Conservation (phyloP, 2,113 vertebrate species). For the Hippolais icterina region DNA sequence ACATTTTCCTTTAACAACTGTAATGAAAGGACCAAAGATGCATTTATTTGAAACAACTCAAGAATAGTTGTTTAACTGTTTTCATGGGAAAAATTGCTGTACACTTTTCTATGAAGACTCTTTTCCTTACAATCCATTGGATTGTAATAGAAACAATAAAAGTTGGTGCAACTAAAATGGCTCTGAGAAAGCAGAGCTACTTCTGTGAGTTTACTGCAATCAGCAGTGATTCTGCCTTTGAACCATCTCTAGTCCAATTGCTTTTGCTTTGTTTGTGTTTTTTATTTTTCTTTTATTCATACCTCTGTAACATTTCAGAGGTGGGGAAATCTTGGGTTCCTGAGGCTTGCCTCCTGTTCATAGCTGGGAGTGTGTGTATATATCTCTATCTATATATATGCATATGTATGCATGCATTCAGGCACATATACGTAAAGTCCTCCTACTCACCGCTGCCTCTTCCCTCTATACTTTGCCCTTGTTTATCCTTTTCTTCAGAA, state of each 20-base stretch:
- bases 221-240: not conserved
- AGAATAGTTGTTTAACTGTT: not conserved
- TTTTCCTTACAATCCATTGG: not conserved
- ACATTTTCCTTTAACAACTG: not conserved
- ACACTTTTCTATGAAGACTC: not conserved
- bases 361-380: not conserved
- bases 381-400: not conserved
- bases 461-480: not conserved
- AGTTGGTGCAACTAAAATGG: not conserved
- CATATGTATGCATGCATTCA: not conserved
- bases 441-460: not conserved
- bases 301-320: not conserved
- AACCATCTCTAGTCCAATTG: not conserved
- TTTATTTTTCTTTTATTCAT: not conserved
- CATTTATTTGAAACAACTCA: not conserved
- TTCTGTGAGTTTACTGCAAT: not conserved
- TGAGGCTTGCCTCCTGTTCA: not conserved
- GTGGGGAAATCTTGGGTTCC: not conserved
- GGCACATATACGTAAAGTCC: not conserved
- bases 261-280: not conserved
- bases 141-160: not conserved
- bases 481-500: slow-evolving; percentile 17
- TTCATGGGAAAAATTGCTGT: not conserved
- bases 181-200: not conserved
- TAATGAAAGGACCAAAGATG: not conserved